Conservation (phyloP, 2,113 vertebrate genomes). For the Dipodomys spectabilis region DNA sequence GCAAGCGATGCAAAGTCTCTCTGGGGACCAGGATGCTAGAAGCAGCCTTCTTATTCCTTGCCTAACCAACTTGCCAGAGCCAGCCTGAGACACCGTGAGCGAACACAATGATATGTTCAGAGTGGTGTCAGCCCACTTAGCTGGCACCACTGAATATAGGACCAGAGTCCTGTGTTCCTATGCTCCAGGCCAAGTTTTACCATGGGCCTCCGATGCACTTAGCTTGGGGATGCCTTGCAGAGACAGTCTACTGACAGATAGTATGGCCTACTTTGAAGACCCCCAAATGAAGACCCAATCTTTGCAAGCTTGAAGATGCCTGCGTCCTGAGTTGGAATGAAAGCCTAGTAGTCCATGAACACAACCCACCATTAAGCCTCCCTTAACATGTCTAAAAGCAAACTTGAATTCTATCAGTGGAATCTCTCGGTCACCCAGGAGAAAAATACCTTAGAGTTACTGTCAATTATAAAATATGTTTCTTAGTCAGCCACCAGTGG, state of each 20-base stretch:
- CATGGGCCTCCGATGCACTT: not conserved
- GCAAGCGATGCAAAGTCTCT: not conserved
- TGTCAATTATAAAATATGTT: constrained; percentile 1
- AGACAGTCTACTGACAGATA: not conserved
- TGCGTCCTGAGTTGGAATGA: not conserved
- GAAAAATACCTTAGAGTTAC: not conserved
- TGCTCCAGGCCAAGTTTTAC: not conserved
- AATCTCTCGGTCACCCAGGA: not conserved
- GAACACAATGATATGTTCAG: not conserved
- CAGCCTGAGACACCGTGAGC: not conserved
- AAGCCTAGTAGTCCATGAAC: not conserved
- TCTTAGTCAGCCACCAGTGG: not conserved
- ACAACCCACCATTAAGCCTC: not conserved
- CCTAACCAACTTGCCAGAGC: not conserved
- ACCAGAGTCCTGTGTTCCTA: too few relatives aligned
- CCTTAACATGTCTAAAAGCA: not conserved
- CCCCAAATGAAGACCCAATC: not conserved
- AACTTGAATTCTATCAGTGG: not conserved
- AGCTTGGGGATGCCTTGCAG: not conserved
- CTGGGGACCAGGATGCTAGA: not conserved
- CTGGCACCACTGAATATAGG: too few relatives aligned
- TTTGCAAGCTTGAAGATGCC: not conserved
- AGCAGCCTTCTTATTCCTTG: not conserved
- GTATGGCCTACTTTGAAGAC: not conserved
- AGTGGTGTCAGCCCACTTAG: not conserved